phyloP scores from a whole-genome alignment of 2,797 vertebrate genomes.

The Lacerta agilis region DNA sequence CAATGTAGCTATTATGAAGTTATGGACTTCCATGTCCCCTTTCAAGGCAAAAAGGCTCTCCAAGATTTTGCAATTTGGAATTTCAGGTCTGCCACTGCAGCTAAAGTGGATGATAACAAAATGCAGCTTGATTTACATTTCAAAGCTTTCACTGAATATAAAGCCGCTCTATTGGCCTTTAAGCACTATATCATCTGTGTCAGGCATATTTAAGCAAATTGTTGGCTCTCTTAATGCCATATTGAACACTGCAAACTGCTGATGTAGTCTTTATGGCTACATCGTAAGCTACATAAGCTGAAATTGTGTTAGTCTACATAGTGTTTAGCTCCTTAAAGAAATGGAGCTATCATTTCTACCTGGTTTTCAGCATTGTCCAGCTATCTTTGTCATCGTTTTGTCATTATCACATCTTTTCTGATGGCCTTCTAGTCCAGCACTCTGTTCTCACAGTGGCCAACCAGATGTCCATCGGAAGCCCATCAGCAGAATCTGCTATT shows the following conservation, averaged over 20 bases:
- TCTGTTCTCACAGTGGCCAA: too few species aligned
- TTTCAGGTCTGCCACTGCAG: constrained; percentile 46
- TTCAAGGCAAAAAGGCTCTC: constrained; percentile 55
- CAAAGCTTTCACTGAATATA: constrained; percentile 58
- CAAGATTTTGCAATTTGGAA: constrained; percentile 57
- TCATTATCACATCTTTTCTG: not conserved
- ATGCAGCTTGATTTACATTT: constrained; percentile 58
- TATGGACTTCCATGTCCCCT: constrained; percentile 46
- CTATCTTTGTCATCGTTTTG: constrained; percentile 24
- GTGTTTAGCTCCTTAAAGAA: constrained; percentile 41
- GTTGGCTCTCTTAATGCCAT: constrained; percentile 42
- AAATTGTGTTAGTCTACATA: constrained; percentile 30
- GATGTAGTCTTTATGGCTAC: constrained; percentile 55
- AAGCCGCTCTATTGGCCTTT: constrained; percentile 57
- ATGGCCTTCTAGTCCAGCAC: not conserved
- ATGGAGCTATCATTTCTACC: not conserved
- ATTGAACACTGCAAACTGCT: constrained; percentile 59
- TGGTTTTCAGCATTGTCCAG: not conserved
- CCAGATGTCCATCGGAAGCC: too few species aligned
- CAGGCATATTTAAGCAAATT: constrained; percentile 61
- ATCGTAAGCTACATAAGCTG: constrained; percentile 8
- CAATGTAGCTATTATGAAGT: constrained; percentile 65
- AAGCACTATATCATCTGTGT: constrained; percentile 53
- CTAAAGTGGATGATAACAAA: constrained; percentile 55
- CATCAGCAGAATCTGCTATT: too few species aligned